These are phyloP conservation scores for Peromyscus maniculatus DNA, from an alignment of 2,113 vertebrate genomes.

Conservation along the genomic window DNA sequence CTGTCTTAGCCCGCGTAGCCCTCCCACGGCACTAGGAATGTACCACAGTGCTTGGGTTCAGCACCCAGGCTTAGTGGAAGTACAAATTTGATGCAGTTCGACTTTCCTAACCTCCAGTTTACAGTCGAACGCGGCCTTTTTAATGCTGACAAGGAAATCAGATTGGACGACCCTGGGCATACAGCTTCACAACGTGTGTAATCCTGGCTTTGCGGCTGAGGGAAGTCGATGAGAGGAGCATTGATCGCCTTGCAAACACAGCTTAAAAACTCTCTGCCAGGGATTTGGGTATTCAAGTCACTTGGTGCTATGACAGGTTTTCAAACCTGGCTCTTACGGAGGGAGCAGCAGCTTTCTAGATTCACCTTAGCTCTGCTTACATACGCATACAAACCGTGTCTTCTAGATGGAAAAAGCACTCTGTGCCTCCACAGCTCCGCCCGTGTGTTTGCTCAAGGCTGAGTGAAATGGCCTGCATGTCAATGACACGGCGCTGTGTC, in stretches of 20 bases:
- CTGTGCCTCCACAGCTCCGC: constrained; percentile 71
- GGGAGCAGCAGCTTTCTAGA: constrained; percentile 80
- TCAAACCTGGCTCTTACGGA: constrained; percentile 86
- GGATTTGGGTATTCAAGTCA: constrained; percentile 90
- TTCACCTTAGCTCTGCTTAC: constrained; percentile 77
- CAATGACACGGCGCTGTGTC: constrained; percentile 86
- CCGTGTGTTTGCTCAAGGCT: constrained; percentile 87
- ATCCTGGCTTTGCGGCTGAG: constrained; percentile 84
- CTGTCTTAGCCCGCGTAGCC: constrained; percentile 49
- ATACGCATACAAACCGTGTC: constrained; percentile 64
- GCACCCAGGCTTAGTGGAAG: constrained; percentile 75
- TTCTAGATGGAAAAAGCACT: constrained; percentile 81
- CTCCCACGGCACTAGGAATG: constrained; percentile 63
- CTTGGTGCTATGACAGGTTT: constrained; percentile 84
- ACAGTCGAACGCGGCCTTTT: constrained; percentile 82
- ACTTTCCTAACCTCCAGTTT: constrained; percentile 85
- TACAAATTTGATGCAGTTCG: constrained; percentile 78
- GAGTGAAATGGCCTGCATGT: constrained; percentile 85
- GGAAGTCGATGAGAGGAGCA: constrained; percentile 89
- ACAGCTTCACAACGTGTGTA: constrained; percentile 85
- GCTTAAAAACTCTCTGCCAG: constrained; percentile 83
- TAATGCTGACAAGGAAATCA: constrained; percentile 86
- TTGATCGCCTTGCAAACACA: constrained; percentile 89
- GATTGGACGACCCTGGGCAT: constrained; percentile 84
- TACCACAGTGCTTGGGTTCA: constrained; percentile 76